phyloP scores from a whole-genome alignment of 2,888 invertebrate genomes.

The Eulithis prunata region DNA sequence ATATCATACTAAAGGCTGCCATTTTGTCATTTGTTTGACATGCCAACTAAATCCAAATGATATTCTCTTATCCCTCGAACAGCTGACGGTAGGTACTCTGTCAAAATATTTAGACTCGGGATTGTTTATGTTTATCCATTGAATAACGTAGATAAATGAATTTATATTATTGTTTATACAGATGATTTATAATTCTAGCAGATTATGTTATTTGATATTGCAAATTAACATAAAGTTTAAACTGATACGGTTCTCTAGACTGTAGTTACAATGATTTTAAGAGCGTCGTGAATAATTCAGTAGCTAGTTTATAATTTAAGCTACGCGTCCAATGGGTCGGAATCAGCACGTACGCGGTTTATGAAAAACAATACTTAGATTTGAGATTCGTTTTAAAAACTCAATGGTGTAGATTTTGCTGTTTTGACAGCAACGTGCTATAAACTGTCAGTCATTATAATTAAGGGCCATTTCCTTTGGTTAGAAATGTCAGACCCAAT shows the following conservation, averaged over 20 bases:
- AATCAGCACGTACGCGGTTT: conserved; percentile 35
- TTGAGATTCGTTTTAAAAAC: conserved; percentile 45
- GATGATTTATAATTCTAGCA: no score
- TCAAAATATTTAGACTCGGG: no score
- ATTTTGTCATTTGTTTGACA: no score
- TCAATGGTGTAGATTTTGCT: no score
- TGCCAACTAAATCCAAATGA: no score
- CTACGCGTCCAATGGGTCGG: neutral
- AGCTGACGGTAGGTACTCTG: no score
- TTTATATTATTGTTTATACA: no score
- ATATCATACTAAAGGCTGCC: no score
- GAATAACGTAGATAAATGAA: no score
- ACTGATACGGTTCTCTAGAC: conserved; percentile 16
- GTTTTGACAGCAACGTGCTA: conserved; percentile 40
- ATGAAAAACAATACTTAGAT: conserved; percentile 48
- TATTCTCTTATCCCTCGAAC: no score
- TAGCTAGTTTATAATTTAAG: conserved; percentile 44
- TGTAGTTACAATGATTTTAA: conserved; percentile 26
- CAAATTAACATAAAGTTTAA: conserved; percentile 35
- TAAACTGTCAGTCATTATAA: conserved; percentile 1
- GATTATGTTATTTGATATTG: neutral
- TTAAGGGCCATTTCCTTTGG: neutral
- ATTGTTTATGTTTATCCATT: no score
- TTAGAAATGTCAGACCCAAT: neutral
- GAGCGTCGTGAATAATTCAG: conserved; percentile 48